Evolutionary conservation across 2,888 invertebrate genomes (phyloP).

Genomic region (Nephrotoma flavescens): DNA sequence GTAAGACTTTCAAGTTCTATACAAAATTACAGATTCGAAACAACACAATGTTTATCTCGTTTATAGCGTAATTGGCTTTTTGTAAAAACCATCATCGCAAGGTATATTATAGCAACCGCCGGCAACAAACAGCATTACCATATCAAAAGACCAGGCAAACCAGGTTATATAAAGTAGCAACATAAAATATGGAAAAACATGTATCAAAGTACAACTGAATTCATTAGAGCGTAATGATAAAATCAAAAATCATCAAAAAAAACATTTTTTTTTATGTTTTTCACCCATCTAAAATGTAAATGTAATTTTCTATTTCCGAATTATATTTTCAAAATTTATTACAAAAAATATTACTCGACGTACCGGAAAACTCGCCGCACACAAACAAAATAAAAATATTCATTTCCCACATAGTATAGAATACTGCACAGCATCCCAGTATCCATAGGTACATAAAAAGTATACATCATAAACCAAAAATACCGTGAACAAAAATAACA

Average conservation of each 20-base stretch:
- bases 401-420: background rate
- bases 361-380: background rate
- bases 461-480: background rate
- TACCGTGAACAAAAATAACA: background rate
- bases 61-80: too few relatives aligned
- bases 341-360: background rate
- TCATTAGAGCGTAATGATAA: background rate
- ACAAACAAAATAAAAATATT: background rate
- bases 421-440: background rate
- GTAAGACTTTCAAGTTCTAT: too few relatives aligned
- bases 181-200: background rate
- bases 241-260: background rate
- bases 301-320: background rate
- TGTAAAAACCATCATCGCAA: too few relatives aligned
- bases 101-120: too few relatives aligned
- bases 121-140: background rate
- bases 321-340: background rate
- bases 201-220: background rate
- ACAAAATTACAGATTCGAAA: too few relatives aligned
- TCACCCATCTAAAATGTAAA: background rate
- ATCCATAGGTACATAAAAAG: background rate
- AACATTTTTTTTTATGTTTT: background rate
- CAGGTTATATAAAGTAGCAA: background rate
- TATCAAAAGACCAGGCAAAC: background rate
- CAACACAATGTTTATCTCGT: too few relatives aligned